Base-by-base conservation (phyloP, 2,797 vertebrate genomes). In the Neosilurus mollespiculum region DNA sequence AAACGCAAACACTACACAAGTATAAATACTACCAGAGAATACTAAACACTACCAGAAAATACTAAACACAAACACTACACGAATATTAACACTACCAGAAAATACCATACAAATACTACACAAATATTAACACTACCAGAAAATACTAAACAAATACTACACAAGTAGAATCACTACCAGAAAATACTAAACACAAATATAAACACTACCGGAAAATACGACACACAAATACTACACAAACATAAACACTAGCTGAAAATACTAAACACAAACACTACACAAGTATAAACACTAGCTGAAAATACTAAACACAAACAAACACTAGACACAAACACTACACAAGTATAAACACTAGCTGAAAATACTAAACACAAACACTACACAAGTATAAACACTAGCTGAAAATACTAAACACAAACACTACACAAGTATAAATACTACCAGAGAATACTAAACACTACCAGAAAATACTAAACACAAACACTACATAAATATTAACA, bases 21-120 rank as follows among this genome's bases (percentile, higher is more conserved):
- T n/a, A 79, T 22, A 65, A 49, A 80, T n/a, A 43, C 58, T 56
- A 30, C 30, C n/a, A n/a, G n/a, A n/a, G n/a, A n/a, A n/a, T n/a
- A n/a, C n/a, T n/a, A n/a, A 53, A 56, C 26, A 59, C 26, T 66
- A 81, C 0, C 51, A 9, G 51, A 61, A 20, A 14, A 73, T n/a
- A 58, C 6, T 1, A 54, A 54, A 56, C 20, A 73, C 37, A 14
- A 65, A 51, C 7, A 80, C 24, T 11, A 58, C 16, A 73, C 70
- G 6, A 10, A 49, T 24, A 26, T n/a, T n/a, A 20, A 53, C 54
- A 62, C 15, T 20, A 9, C 3, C 12, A 49, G 37, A 18, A 49
- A 14, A 49, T 12, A 49, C 9, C 4, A 49, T 49, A 49, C 37
- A 15, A 14, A 62, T 22, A 30, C 66, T 34, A 37, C 34, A 4